Conservation (phyloP, 2,113 vertebrate genomes). For the Poecile atricapillus region DNA sequence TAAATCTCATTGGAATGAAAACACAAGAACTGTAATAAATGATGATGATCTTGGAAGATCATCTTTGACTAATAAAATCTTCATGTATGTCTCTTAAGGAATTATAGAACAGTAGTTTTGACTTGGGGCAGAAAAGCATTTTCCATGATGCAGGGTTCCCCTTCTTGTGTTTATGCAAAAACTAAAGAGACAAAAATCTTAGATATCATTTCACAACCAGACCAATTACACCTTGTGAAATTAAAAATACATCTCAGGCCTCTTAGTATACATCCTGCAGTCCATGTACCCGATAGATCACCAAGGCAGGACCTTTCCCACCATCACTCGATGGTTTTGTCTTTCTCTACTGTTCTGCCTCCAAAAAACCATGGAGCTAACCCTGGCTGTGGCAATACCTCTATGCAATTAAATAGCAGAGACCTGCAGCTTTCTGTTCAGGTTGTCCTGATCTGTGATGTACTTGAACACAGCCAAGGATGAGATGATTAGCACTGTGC, state of each 20-base stretch:
- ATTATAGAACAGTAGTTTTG: conserved; percentile 8
- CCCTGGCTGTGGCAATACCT: neutral
- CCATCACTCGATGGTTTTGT: neutral
- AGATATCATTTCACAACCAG: neutral
- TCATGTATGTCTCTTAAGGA: neutral
- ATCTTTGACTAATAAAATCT: conserved; percentile 38
- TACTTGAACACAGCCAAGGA: neutral
- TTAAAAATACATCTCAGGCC: neutral
- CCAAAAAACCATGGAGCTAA: neutral
- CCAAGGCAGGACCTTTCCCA: neutral
- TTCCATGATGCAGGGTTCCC: neutral
- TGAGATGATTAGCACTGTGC: neutral
- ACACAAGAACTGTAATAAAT: conserved; percentile 70
- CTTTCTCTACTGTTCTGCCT: neutral
- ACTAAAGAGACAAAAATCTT: neutral
- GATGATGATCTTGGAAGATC: neutral
- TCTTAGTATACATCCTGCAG: neutral
- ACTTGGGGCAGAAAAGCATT: neutral
- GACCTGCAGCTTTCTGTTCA: neutral
- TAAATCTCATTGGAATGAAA: conserved; percentile 62
- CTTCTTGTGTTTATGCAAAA: neutral
- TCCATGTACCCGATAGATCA: rapidly evolving
- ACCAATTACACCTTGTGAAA: neutral
- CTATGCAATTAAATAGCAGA: rapidly evolving
- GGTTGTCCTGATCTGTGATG: neutral